Conservation (phyloP, 2,797 vertebrate genomes). For the Moxostoma hubbsi region DNA sequence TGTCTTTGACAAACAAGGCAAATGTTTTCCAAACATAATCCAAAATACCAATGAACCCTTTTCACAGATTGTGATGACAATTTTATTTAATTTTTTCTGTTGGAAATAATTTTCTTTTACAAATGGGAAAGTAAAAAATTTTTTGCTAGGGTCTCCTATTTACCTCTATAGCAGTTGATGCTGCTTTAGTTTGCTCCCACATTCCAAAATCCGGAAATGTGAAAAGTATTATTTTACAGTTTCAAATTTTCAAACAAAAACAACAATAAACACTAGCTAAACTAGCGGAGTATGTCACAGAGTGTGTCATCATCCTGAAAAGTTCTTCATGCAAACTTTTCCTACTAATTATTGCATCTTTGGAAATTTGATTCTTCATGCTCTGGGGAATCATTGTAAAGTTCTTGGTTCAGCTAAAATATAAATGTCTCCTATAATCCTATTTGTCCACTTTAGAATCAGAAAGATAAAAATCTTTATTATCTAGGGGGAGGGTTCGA, state of each 20-base stretch:
- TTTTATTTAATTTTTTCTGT: too few relatives aligned
- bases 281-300: not conserved
- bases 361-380: constrained; percentile 59
- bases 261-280: not conserved
- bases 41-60: constrained; percentile 22
- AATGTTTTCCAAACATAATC: constrained; percentile 18
- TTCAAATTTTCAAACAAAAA: not conserved
- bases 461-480: constrained; percentile 78
- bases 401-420: constrained; percentile 72
- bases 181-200: too few relatives aligned
- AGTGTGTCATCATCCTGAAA: constrained; percentile 48
- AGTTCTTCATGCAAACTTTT: constrained; percentile 42
- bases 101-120: too few relatives aligned
- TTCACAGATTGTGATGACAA: too few relatives aligned
- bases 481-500: constrained; percentile 76
- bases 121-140: too few relatives aligned
- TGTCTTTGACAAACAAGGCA: constrained; percentile 68
- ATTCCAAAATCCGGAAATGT: too few relatives aligned
- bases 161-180: too few relatives aligned
- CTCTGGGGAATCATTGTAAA: constrained; percentile 70
- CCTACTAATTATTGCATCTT: constrained; percentile 54
- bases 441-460: constrained; percentile 81
- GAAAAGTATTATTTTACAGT: not conserved
- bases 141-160: too few relatives aligned
- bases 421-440: constrained; percentile 77